phyloP scores from a whole-genome alignment of 1,140 invertebrate genomes.

The Harlomillsia oculata region DNA sequence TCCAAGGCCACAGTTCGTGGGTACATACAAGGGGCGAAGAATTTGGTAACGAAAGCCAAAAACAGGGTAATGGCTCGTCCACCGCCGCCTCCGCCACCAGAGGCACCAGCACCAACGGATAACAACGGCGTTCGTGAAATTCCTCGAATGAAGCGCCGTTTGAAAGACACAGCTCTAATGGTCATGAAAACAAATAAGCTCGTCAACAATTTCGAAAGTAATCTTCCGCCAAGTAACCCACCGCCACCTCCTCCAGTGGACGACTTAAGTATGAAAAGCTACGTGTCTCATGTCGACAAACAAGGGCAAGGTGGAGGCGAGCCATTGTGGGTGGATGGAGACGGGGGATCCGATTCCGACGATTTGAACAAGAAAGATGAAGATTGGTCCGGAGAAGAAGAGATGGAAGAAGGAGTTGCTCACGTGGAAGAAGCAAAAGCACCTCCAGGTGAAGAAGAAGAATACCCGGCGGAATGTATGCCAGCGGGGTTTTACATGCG shows the following conservation, averaged over 20 bases:
- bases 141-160: conserved; percentile 25
- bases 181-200: conserved; percentile 34
- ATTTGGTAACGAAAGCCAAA: conserved; percentile 18
- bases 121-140: no score
- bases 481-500: conserved; percentile 77
- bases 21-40: conserved; percentile 28
- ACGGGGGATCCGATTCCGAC: conserved; percentile 82
- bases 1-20: conserved; percentile 59
- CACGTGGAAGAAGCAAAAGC: conserved; percentile 38
- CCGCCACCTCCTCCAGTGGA: conserved; percentile 25
- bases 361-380: conserved; percentile 83
- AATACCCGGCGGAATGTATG: conserved; percentile 85
- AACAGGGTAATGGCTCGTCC: conserved; percentile 63
- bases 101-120: no score
- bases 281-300: conserved; percentile 78
- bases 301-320: conserved; percentile 49
- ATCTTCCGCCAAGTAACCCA: conserved; percentile 2
- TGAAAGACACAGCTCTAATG: conserved; percentile 31
- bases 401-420: conserved; percentile 45
- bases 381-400: conserved; percentile 47
- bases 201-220: conserved; percentile 27
- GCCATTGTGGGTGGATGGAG: conserved; percentile 70
- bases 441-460: conserved; percentile 41
- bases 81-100: not conserved
- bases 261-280: conserved; percentile 74